These are phyloP conservation scores for Chascanopsetta lugubris DNA, from an alignment of 2,113 vertebrate species.

Conservation along the genomic window DNA sequence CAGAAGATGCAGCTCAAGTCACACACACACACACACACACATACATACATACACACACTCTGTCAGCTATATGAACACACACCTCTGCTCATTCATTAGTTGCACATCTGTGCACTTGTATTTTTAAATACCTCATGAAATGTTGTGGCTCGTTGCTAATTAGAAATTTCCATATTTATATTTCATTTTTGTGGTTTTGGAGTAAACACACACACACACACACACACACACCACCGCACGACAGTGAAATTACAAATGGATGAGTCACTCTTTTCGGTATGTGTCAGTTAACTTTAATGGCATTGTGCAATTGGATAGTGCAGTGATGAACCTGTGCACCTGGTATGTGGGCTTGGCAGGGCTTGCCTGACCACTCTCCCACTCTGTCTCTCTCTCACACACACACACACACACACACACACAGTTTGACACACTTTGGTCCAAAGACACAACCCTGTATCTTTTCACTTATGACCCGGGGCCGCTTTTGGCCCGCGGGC, in stretches of 20 bases:
- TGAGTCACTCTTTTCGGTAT: conserved; percentile 54
- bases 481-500: no score
- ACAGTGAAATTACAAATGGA: conserved; percentile 8
- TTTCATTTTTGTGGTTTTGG: conserved; percentile 27
- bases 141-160: conserved; percentile 21
- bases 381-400: neutral
- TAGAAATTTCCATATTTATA: conserved; percentile 8
- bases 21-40: conserved; percentile 12
- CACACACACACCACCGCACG: conserved; percentile 27
- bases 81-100: neutral
- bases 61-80: conserved; percentile 17
- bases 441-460: no score
- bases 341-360: conserved; percentile 71
- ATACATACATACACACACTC: neutral
- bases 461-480: neutral
- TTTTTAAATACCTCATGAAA: conserved; percentile 8
- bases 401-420: neutral
- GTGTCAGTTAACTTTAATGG: conserved; percentile 50
- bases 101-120: neutral
- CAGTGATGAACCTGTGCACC: conserved; percentile 51
- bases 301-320: conserved; percentile 63
- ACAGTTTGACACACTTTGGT: neutral
- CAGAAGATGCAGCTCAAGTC: conserved; percentile 49
- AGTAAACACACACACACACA: conserved; percentile 12
- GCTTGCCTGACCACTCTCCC: conserved; percentile 50